Conservation (phyloP, 2,113 vertebrate genomes). For the Sphyrna mokarran region DNA sequence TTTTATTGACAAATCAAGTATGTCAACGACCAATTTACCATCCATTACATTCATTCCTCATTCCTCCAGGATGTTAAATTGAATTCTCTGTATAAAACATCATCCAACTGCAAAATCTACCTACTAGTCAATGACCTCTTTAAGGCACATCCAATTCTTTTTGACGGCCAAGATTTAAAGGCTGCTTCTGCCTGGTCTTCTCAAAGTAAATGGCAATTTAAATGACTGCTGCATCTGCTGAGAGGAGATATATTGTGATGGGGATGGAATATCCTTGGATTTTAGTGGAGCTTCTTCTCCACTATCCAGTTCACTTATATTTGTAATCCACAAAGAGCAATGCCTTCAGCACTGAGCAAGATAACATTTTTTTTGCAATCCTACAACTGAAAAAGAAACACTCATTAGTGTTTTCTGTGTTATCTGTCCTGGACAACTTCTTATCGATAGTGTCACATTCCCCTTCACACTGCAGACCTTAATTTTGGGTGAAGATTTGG, state of each 20-base stretch:
- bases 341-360: not conserved
- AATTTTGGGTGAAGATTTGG: not conserved
- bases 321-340: not conserved
- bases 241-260: too few relatives aligned
- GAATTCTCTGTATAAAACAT: not conserved
- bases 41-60: not conserved
- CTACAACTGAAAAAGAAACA: not conserved
- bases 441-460: not conserved
- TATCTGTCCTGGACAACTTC: not conserved
- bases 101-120: not conserved
- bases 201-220: too few relatives aligned
- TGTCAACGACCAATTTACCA: not conserved
- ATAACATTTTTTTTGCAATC: not conserved
- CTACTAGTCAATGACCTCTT: not conserved
- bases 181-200: too few relatives aligned
- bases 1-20: not conserved
- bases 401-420: not conserved
- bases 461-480: not conserved
- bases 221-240: too few relatives aligned
- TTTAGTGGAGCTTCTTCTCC: not conserved
- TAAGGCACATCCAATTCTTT: not conserved
- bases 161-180: not conserved
- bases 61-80: not conserved
- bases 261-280: too few relatives aligned
- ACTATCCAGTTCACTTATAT: not conserved